Evolutionary conservation across 1,140 invertebrate species (phyloP).

Genomic region (Nymphalis io): DNA sequence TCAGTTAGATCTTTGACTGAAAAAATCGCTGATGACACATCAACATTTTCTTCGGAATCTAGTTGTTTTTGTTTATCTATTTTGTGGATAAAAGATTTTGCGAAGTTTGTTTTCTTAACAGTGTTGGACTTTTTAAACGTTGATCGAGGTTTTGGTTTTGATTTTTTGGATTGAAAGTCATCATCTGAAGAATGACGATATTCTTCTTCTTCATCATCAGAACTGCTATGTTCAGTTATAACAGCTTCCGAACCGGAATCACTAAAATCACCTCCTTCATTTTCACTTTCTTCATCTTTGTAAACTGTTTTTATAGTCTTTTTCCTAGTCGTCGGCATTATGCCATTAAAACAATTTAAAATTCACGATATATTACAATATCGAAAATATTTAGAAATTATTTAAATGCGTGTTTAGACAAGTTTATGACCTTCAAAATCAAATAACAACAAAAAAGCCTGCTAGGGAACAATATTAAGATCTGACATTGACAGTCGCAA

Average conservation of each 20-base stretch:
- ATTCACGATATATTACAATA: not conserved
- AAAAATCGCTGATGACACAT: conserved; percentile 44
- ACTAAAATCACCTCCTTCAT: conserved; percentile 66
- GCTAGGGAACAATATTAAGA: no score
- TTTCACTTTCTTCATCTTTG: conserved; percentile 70
- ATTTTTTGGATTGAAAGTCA: conserved; percentile 50
- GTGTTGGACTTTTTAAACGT: conserved; percentile 25
- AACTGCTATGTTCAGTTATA: conserved; percentile 62
- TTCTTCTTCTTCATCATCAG: conserved; percentile 57
- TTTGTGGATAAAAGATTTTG: conserved; percentile 58
- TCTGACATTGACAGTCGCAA: no score
- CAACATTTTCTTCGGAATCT: conserved; percentile 40
- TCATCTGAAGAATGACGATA: conserved; percentile 52
- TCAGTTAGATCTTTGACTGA: conserved; percentile 75
- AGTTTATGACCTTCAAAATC: no score
- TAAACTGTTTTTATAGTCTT: conserved; percentile 71
- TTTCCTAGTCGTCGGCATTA: conserved; percentile 71
- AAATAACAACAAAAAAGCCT: no score
- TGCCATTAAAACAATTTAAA: conserved; percentile 2
- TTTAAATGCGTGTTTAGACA: no score
- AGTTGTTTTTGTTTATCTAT: conserved; percentile 50
- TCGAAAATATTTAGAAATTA: no score
- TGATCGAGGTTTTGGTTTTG: conserved; percentile 33
- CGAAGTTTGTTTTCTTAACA: conserved; percentile 50
- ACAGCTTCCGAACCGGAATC: conserved; percentile 78